Conservation (phyloP, 2,888 invertebrate genomes). For the Plagiodera versicolora region DNA sequence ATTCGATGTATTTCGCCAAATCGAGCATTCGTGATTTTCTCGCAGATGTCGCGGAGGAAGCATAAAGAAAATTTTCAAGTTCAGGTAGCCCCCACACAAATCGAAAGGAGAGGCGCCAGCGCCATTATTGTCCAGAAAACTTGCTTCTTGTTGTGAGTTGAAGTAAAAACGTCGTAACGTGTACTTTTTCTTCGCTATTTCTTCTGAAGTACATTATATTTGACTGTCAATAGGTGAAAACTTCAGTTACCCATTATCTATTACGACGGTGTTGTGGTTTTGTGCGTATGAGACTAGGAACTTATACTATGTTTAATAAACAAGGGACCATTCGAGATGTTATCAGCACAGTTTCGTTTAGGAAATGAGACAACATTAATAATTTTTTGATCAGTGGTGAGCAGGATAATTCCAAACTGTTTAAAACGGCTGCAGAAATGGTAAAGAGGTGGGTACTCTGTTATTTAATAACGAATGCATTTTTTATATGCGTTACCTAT, state of each 20-base stretch:
- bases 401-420: constrained; percentile 43
- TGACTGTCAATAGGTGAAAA: not conserved
- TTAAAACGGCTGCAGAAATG: constrained; percentile 55
- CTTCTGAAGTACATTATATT: not conserved
- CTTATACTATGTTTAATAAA: constrained; percentile 31
- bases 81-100: constrained; percentile 17
- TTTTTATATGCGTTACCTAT: constrained; percentile 4
- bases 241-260: not conserved
- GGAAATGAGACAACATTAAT: constrained; percentile 23
- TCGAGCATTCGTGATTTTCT: not conserved
- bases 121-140: constrained; percentile 41
- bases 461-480: constrained; percentile 4
- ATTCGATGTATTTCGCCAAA: too few relatives aligned
- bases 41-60: constrained; percentile 11
- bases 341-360: constrained; percentile 10
- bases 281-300: constrained; percentile 24
- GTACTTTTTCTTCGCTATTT: constrained; percentile 7
- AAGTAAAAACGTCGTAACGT: constrained; percentile 16
- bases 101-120: constrained; percentile 32
- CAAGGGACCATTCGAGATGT: constrained; percentile 28
- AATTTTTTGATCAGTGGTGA: constrained; percentile 22
- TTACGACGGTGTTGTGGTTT: constrained; percentile 25
- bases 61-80: not conserved
- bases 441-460: constrained; percentile 51
- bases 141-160: constrained; percentile 17